Conservation (phyloP, 2,797 vertebrate genomes). For the Malacoraja senta region DNA sequence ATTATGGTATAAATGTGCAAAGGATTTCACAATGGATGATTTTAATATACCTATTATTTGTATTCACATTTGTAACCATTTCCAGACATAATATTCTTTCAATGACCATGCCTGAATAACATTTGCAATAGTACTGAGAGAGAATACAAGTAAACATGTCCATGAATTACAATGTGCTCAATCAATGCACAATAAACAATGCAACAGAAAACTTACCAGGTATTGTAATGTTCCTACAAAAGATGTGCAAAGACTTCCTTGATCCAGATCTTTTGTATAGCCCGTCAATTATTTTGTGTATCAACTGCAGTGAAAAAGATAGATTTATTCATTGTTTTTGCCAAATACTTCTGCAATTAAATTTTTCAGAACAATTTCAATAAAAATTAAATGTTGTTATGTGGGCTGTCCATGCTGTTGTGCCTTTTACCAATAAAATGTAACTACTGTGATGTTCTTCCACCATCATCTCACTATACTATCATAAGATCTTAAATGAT, state of each 20-base stretch:
- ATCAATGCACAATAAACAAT: background rate
- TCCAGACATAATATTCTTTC: background rate
- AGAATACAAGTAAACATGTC: background rate
- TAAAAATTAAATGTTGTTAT: background rate
- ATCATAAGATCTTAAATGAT: background rate
- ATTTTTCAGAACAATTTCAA: constrained; percentile 35
- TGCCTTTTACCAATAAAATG: background rate
- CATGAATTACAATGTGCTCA: background rate
- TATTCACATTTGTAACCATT: background rate
- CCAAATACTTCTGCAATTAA: background rate
- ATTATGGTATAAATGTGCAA: background rate
- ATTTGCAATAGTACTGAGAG: background rate
- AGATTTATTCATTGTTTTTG: background rate
- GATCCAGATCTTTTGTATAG: constrained; percentile 93
- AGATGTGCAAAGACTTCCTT: constrained; percentile 88
- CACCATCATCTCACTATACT: background rate
- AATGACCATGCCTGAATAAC: background rate
- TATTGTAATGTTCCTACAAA: constrained; percentile 96
- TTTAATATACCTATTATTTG: background rate
- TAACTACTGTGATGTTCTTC: background rate
- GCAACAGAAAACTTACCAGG: constrained; percentile 62
- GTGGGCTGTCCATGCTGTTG: background rate
- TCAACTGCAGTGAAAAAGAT: constrained; percentile 54
- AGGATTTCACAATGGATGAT: background rate
- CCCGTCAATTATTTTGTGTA: constrained; percentile 95